These are phyloP conservation scores for Virgularia gustaviana DNA, from an alignment of 92 coral and sea anemone species.

Conservation along the genomic window DNA sequence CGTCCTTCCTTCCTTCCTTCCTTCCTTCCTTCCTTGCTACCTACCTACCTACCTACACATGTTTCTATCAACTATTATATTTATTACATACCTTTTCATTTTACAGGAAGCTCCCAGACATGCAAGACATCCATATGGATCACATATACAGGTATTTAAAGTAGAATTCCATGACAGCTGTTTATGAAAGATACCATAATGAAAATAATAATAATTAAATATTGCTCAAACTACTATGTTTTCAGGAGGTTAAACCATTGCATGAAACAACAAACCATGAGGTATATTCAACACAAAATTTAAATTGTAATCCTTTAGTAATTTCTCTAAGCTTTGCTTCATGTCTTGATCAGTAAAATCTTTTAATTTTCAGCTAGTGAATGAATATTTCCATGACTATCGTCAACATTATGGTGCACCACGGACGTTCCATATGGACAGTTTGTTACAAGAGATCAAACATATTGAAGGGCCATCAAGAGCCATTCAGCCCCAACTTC, in stretches of 20 bases:
- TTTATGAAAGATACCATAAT: not conserved
- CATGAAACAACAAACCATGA: conserved; percentile 74
- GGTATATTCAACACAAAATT: conserved; percentile 41
- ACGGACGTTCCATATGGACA: conserved; percentile 89
- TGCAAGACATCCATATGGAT: conserved; percentile 30
- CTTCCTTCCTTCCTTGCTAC: no score
- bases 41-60: no score
- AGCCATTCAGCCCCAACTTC: not conserved
- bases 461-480: conserved; percentile 62
- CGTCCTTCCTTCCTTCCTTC: no score
- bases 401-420: conserved; percentile 68
- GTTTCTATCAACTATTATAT: no score
- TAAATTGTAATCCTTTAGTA: no score
- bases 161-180: not conserved
- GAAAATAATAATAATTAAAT: not conserved
- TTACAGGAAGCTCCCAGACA: conserved; percentile 69
- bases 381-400: conserved; percentile 67
- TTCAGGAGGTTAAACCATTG: conserved; percentile 62
- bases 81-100: not conserved
- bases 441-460: conserved; percentile 78
- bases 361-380: conserved; percentile 63
- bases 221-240: not conserved
- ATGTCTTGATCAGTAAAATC: no score
- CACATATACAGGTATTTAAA: not conserved
- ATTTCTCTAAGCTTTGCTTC: no score